Evolutionary conservation across 2,888 invertebrate genomes (phyloP), one percentile per base, ranked within the genome.

Genomic region (Labia minor): DNA sequence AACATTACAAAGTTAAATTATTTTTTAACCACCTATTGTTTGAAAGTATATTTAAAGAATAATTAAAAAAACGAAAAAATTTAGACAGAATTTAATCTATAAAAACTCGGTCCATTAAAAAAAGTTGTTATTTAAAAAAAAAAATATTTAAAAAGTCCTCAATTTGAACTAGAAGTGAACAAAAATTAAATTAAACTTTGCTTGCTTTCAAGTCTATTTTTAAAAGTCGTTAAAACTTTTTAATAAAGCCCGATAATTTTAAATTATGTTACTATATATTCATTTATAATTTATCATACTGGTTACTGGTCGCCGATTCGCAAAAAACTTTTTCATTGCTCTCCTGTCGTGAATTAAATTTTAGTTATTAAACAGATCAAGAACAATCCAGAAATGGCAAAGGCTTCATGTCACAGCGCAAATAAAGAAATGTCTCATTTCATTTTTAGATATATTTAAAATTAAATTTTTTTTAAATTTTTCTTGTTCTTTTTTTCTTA

Each of bases 171-270:
- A 3, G 49, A 49, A 49, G 49, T 4, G 14, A 49, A 49, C 49
- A 49, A 49, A 49, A 49, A 49, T 49, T 49, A 49, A 49, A 49
- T 49, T 14, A n/a, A 49, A 49, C 49, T 49, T 49, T 49, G 49
- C n/a, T 11, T 49, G 49, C 14, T 49, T 49, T 49, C 49, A 49
- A 49, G 49, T 49, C 49, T 49, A 49, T 49, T 49, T 49, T 49
- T 49, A 49, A 49, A 49, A 49, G 49, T 49, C 49, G 49, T 49
- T 49, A 49, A 49, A 49, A 49, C 49, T 49, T 49, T 49, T 49
- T 49, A 49, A 49, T 49, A 49, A 49, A 49, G 49, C n/a, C 49
- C 16, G 49, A 49, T 49, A 49, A 49, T 49, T 49, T 49, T 49
- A 49, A 49, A 49, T 49, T 49, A 49, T 49, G 49, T 49, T 49